Base-by-base conservation (phyloP, 2,888 invertebrate species). In the Chalcis sispes region DNA sequence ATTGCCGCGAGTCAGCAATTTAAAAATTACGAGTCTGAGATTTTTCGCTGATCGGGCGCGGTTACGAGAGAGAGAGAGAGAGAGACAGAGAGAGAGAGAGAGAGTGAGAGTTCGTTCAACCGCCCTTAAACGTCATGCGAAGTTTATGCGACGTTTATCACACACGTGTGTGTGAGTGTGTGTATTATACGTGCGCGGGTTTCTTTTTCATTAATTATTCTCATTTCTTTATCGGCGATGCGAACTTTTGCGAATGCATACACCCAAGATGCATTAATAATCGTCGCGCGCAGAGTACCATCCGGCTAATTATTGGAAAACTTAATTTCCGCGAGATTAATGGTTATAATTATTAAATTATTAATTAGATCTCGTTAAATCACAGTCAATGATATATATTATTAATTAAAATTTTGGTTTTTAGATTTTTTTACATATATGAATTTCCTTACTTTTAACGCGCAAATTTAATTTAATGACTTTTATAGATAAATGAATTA, bases 1-100 rank as follows among this genome's bases (percentile, higher is more conserved):
- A 71, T 71, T 46, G 61, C 5, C 4, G 13, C 52, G 54, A 40
- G 59, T 61, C 40, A 52, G 59, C 69, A 70, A 46, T 61, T 52
- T 54, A 13, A 27, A 70, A 70, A 70, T 70, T 70, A 61, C 48
- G 46, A 13, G 42, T 42, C 15, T 13, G 66, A 42, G 56, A 58
- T 66, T 66, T 66, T 2, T 8, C 48, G 52, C 29, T 58, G 54
- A 54, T 29, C 56, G 18, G 13, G 42, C 42, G n/a, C n/a, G n/a
- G n/a, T n/a, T n/a, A n/a, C n/a, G n/a, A n/a, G n/a, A n/a, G n/a
- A n/a, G n/a, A n/a, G n/a, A n/a, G n/a, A n/a, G n/a, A n/a, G n/a
- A n/a, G n/a, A n/a, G n/a, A n/a, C n/a, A n/a, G n/a, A n/a, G n/a
- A n/a, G n/a, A n/a, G n/a, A n/a, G n/a, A n/a, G n/a, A n/a, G n/a